Evolutionary conservation across 2,113 vertebrate genomes (phyloP), one percentile per base, ranked within the genome.

Genomic region (Apteryx owenii): DNA sequence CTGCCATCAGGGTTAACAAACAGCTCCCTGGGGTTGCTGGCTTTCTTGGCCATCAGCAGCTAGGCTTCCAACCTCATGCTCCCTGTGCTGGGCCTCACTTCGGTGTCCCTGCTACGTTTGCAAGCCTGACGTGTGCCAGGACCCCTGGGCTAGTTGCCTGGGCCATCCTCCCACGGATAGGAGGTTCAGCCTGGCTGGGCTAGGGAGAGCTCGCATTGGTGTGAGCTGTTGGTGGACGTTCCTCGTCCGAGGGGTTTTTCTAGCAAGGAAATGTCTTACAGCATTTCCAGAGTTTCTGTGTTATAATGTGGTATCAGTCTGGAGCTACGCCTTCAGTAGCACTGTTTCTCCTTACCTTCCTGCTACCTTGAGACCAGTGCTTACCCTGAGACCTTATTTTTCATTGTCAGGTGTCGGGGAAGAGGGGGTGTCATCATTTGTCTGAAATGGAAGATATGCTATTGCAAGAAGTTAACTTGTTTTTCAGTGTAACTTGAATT

Each of bases 61-160:
- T 64, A 81, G n/a, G 60, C 29, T 28, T 40, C 31, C 50, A 70
- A 21, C 51, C 60, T 95, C 1, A 0, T 40, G 50, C 15, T 75
- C 5, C 13, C 20, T 20, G 82, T 60, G 40, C 15, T 18, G 1
- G 0, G 40, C 17, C 1, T 0, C 65, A 25, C 69, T 78, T 83
- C 3, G 7, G 26, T 62, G 48, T 71, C 42, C 2, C 31, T 38
- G 18, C 70, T 78, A 38, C 28, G 23, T 48, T 42, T 78, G 26
- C 28, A 50, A 70, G 38, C 36, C 19, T 40, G 76, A 0, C 68
- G 42, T 25, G 61, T 0, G 1, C 56, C 33, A 0, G 3, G 68
- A 40, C 7, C 6, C 53, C 0, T 2, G 31, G 21, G 3, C 56
- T 81, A 78, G 23, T 20, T 88, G 75, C 51, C 28, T 40, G 18